phyloP scores from a whole-genome alignment of 1,140 invertebrate species.

The Ephestia elutella region DNA sequence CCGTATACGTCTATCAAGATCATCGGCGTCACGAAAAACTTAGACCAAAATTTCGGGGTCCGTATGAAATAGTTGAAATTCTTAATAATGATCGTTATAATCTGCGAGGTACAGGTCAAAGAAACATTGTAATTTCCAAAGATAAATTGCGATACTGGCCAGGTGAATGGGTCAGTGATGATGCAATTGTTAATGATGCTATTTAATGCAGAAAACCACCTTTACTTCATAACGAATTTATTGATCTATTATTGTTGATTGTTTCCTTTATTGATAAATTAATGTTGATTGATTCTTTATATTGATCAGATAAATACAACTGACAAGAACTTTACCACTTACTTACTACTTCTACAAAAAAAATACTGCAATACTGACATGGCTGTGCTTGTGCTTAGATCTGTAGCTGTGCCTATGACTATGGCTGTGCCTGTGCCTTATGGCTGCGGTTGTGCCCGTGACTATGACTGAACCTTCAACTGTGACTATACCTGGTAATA shows the following conservation, averaged over 20 bases:
- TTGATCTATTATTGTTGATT: too few species aligned
- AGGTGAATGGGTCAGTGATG: slow-evolving; percentile 24
- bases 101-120: slow-evolving; percentile 19
- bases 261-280: too few species aligned
- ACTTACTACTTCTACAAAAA: too few species aligned
- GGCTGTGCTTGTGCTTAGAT: too few species aligned
- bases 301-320: too few species aligned
- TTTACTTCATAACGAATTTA: too few species aligned
- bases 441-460: not conserved
- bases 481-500: not conserved
- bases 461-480: not conserved
- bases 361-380: too few species aligned
- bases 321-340: too few species aligned
- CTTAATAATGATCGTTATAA: slow-evolving; percentile 23
- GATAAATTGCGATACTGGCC: slow-evolving; percentile 33
- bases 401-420: too few species aligned
- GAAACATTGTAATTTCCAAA: slow-evolving; percentile 23
- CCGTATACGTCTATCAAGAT: slow-evolving; percentile 35
- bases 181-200: not conserved
- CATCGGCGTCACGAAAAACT: slow-evolving; percentile 36
- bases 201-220: not conserved
- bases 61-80: slow-evolving; percentile 29
- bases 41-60: slow-evolving; percentile 33
- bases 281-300: too few species aligned
- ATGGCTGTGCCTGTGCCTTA: too few species aligned